Base-by-base conservation (phyloP, 2,797 vertebrate genomes). In the Tinamus major region DNA sequence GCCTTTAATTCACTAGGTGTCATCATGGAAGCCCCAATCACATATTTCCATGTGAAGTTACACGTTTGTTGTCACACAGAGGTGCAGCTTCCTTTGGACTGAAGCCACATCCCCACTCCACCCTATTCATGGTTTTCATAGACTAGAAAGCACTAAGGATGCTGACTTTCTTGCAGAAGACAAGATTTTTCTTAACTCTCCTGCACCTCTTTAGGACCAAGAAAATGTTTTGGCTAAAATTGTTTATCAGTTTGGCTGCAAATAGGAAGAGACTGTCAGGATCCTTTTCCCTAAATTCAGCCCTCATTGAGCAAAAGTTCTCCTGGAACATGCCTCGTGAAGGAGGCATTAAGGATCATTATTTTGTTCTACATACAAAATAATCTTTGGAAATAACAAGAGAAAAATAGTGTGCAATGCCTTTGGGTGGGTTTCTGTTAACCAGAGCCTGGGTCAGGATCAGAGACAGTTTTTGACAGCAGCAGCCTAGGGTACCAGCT, bases 351-450 rank as follows among this genome's bases (percentile, higher is more conserved):
- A 78, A 76, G 81, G 62, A 37, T 18, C 35, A 65, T 79, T 83
- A 79, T 81, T 89, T 87, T 74, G 20, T 76, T 84, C 79, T 84
- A 56, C 61, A 46, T 74, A 79, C 41, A 84, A 87, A 94, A 68
- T 3, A 79, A 37, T 15, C 48, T 95, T 87, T 86, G 41, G 79
- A 84, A 93, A 83, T 12, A 67, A 69, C 77, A 70, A 85, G 41
- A 72, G 35, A 90, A 94, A 89, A 94, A 83, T 39, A 85, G 35
- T 8, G 1, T 61, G 56, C 59, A 77, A 70, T 33, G 74, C 9
- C 58, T 94, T 84, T 84, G 85, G 63, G 75, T 71, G 33, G 48
- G 70, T 92, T 96, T 91, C 75, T 72, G 35, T 53, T 82, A 91
- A 46, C 39, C 13, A 7, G 10, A 44, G 31, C 67, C 80, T 39